Evolutionary conservation across 2,888 invertebrate genomes (phyloP), one percentile per base, ranked within the genome.

Genomic region (Xanthia icteritia): DNA sequence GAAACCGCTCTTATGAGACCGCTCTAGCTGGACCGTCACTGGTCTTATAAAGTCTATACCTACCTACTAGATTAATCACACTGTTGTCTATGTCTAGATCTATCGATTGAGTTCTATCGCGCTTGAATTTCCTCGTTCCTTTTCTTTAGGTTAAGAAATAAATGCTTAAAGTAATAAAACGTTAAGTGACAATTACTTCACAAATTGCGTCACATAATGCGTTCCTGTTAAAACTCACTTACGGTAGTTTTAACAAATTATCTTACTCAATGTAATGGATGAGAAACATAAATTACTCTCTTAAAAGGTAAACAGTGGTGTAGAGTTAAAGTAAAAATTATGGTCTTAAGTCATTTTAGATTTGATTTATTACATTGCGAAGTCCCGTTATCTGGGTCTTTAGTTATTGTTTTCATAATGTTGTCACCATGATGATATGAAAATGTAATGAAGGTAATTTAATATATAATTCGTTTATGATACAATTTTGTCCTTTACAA

Each of bases 191-290:
- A 78, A 60, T 69, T 66, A 64, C 80, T 58, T 67, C 15, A 79
- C n/a, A n/a, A 58, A 79, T 79, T 60, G 27, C 56, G 39, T 58
- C 83, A 82, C 60, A 27, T 36, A 31, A 13, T 61, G 65, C 42
- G 77, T 60, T 73, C 68, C 60, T 65, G 60, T 64, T 73, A 68
- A 67, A 68, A 56, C 36, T 42, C 36, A 63, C 56, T 76, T 66
- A 66, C 60, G 39, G 56, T 31, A 51, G n/a, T 61, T 81, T 79
- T 71, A 65, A 76, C 75, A 58, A 78, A 79, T 67, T 73, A 74
- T 61, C 74, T 85, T 80, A 77, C 77, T 72, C 66, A 79, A 82
- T 67, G 20, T 73, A 81, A 82, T 84, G 67, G 66, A 84, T 75
- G 77, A 51, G 45, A 48, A 72, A 73, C 63, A 84, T 71, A 67